Percentiles rank a stretch among this genome's conserved stretches.
phyloP scores from a whole-genome alignment of 2,797 vertebrate genomes.

The Sebastes steindachneri region DNA sequence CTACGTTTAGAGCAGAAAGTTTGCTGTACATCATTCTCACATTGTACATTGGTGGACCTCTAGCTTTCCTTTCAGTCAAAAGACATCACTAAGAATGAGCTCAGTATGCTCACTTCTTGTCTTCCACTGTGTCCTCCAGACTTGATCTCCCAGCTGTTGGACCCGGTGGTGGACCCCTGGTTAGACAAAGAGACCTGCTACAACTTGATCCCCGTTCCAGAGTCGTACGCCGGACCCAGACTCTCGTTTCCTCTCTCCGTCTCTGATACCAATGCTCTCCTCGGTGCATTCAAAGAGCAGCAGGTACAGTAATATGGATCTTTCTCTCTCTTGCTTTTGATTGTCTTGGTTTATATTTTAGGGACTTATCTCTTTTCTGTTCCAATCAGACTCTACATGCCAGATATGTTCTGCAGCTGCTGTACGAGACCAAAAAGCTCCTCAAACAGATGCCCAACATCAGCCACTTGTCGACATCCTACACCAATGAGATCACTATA shows the following conservation, averaged over 20 bases:
- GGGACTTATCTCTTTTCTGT: neutral
- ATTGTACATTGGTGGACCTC: neutral
- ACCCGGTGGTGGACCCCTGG: slow-evolving; percentile 71
- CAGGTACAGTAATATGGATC: slow-evolving; percentile 74
- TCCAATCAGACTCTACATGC: slow-evolving; percentile 89
- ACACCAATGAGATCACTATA: slow-evolving; percentile 91
- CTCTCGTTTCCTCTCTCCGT: slow-evolving; percentile 91
- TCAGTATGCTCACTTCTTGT: neutral
- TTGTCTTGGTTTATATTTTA: neutral
- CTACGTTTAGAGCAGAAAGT: too few relatives aligned
- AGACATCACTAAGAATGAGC: neutral
- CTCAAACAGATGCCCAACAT: slow-evolving; percentile 94
- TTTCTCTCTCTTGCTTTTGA: neutral
- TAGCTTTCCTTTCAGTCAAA: neutral
- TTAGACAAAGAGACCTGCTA: slow-evolving; percentile 76
- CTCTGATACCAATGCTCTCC: slow-evolving; percentile 85
- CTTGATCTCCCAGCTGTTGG: slow-evolving; percentile 84
- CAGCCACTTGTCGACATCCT: slow-evolving; percentile 87
- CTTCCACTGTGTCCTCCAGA: slow-evolving; percentile 72
- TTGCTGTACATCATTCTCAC: neutral
- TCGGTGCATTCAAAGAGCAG: slow-evolving; percentile 90
- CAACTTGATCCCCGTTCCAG: slow-evolving; percentile 84
- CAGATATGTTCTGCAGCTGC: slow-evolving; percentile 91
- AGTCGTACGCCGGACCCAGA: slow-evolving; percentile 89
- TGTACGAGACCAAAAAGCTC: slow-evolving; percentile 90